Conservation (phyloP, 2,113 vertebrate genomes). For the Mobula birostris region DNA sequence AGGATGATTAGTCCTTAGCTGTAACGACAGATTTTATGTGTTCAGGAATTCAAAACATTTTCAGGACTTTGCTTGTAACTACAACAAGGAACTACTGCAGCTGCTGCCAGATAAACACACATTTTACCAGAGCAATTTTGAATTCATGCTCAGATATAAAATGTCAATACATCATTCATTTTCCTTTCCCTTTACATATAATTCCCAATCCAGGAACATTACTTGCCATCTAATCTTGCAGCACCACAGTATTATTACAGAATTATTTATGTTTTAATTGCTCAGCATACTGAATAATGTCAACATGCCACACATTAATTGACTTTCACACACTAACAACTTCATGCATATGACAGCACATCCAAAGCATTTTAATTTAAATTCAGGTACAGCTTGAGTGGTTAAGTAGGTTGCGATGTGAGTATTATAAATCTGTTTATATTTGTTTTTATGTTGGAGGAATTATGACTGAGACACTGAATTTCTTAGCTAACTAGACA, state of each 20-base stretch:
- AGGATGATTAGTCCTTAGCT: background rate
- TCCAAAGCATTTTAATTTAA: conserved; percentile 20
- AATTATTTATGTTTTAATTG: conserved; percentile 18
- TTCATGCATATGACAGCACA: no score
- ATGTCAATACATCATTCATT: conserved; percentile 5
- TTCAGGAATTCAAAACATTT: background rate
- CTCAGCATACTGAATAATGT: background rate
- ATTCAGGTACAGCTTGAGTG: conserved; percentile 5
- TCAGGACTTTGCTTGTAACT: background rate
- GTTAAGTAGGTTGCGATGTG: background rate
- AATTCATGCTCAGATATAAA: background rate
- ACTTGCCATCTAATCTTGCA: background rate
- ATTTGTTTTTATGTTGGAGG: background rate
- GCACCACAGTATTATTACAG: background rate
- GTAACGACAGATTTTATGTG: background rate
- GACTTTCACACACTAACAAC: background rate
- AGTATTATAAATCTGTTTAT: background rate
- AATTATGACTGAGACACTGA: background rate
- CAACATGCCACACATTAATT: background rate
- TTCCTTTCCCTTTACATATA: background rate
- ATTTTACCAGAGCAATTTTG: background rate
- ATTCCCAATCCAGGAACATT: background rate
- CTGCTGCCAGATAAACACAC: background rate
- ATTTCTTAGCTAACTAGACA: background rate
- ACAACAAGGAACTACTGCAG: background rate